Evolutionary conservation across 2,797 vertebrate species (phyloP).

Genomic region (Psittacula derbiana): DNA sequence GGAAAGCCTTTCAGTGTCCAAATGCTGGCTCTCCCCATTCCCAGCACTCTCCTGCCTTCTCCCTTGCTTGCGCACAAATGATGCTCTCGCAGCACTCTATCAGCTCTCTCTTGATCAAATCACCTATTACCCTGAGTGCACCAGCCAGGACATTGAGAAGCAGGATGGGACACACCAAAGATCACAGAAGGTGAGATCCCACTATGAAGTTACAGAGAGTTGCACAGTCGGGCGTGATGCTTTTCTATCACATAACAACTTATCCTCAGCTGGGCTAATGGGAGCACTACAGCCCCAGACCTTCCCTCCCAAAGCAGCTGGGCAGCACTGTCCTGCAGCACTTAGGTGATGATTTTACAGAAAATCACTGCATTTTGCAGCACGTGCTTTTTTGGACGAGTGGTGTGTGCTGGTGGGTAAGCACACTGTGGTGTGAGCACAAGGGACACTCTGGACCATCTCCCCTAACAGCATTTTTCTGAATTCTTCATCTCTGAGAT

Average conservation of each 20-base stretch:
- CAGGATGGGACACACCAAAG: background rate
- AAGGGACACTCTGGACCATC: background rate
- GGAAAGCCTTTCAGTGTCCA: background rate
- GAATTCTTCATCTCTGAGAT: conserved; percentile 47
- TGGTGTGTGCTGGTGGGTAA: background rate
- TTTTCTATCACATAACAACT: fast-evolving
- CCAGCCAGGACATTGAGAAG: background rate
- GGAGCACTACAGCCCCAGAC: background rate
- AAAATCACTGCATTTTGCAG: background rate
- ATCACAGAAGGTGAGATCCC: background rate
- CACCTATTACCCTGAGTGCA: no score
- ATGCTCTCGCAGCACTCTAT: background rate
- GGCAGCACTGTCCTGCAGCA: background rate
- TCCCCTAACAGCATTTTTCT: background rate
- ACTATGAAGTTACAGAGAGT: fast-evolving
- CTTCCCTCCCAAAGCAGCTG: background rate
- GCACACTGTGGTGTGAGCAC: background rate
- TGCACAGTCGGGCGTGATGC: background rate
- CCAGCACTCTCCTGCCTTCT: background rate
- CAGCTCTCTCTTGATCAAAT: background rate
- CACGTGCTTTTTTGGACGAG: fast-evolving
- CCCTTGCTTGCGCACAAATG: background rate
- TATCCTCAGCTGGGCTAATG: fast-evolving
- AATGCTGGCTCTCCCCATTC: background rate
- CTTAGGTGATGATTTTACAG: background rate